Evolutionary conservation across 2,888 invertebrate genomes (phyloP).

Genomic region (Dicyrtomina minuta): DNA sequence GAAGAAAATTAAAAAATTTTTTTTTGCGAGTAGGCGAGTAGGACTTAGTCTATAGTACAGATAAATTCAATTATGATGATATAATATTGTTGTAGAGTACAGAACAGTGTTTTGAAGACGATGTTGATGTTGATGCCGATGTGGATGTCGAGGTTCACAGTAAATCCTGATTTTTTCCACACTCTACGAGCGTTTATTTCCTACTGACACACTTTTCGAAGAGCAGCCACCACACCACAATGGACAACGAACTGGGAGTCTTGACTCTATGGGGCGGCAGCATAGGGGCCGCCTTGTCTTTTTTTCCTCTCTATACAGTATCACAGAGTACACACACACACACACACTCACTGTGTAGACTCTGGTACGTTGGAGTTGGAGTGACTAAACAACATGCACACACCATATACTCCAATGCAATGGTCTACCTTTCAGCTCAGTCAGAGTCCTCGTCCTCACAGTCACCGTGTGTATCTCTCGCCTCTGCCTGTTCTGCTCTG

Average conservation of each 20-base stretch:
- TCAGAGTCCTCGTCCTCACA: no score
- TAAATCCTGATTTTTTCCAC: conserved; percentile 37
- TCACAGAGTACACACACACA: no score
- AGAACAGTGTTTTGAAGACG: not conserved
- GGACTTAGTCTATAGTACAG: no score
- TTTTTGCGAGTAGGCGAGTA: no score
- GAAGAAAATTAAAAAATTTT: not conserved
- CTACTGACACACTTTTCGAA: conserved; percentile 54
- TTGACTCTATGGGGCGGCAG: conserved; percentile 34
- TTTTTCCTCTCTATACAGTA: conserved; percentile 17
- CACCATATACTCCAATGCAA: no score
- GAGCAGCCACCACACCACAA: conserved; percentile 44
- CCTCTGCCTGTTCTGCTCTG: no score
- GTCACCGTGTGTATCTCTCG: no score
- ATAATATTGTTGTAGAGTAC: not conserved
- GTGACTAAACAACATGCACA: no score
- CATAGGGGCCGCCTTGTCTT: conserved; percentile 24
- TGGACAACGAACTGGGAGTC: conserved; percentile 41
- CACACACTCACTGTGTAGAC: no score
- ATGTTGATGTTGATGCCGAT: no score
- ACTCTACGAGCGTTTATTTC: conserved; percentile 52
- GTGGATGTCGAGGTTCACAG: conserved; percentile 10
- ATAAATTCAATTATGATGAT: no score
- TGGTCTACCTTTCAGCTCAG: conserved; percentile 17
- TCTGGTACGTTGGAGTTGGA: no score